phyloP scores from a whole-genome alignment of 1,140 invertebrate species.

The Lanistes nyassanus region DNA sequence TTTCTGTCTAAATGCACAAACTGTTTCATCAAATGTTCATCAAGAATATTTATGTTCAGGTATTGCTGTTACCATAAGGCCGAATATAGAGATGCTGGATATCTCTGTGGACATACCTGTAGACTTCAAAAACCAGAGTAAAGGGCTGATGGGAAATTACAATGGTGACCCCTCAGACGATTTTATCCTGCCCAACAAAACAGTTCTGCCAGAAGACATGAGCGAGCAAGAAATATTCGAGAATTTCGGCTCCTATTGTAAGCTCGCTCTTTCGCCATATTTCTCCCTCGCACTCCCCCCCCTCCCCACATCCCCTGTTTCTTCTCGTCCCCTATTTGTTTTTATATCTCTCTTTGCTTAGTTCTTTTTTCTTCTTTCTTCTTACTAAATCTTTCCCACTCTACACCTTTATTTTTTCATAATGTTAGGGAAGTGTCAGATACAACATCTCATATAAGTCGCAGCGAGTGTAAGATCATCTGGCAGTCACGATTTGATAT shows the following conservation, averaged over 20 bases:
- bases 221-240: conserved; percentile 40
- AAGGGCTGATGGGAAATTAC: conserved; percentile 44
- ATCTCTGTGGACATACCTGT: conserved; percentile 27
- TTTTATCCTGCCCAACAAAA: conserved; percentile 37
- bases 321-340: neutral
- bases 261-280: neutral
- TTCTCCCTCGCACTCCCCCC: neutral
- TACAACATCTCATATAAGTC: too few relatives aligned
- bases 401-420: too few relatives aligned
- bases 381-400: neutral
- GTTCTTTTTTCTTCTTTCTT: neutral
- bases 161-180: conserved; percentile 41
- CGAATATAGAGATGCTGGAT: conserved; percentile 28
- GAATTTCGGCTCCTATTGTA: conserved; percentile 27
- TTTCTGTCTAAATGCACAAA: too few relatives aligned
- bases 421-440: too few relatives aligned
- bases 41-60: too few relatives aligned
- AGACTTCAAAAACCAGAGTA: conserved; percentile 25
- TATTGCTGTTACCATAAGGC: conserved; percentile 28
- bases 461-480: too few relatives aligned
- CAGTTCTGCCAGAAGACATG: conserved; percentile 17
- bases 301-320: too few relatives aligned
- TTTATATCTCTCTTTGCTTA: neutral
- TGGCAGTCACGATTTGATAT: too few relatives aligned
- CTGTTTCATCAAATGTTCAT: too few relatives aligned